A percentile compares a stretch with the other conserved stretches of the same genome.
These are phyloP conservation scores for Acanthochromis polyacanthus DNA, from an alignment of 2,113 vertebrate species.

Conservation along the genomic window DNA sequence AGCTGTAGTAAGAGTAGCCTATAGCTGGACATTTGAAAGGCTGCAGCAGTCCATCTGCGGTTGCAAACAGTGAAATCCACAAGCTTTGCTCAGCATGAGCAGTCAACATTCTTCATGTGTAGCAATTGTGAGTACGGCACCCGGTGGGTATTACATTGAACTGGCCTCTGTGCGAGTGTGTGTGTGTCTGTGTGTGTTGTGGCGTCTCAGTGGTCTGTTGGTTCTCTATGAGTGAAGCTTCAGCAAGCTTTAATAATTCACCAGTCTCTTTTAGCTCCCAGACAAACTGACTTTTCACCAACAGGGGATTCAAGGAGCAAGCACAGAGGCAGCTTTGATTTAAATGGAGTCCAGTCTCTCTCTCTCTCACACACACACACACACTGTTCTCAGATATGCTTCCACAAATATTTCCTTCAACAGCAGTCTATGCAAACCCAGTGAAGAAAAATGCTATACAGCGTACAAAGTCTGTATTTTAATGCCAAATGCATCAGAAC, in stretches of 20 bases:
- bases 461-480: constrained; percentile 10
- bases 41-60: constrained; percentile 47
- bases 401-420: constrained; percentile 30
- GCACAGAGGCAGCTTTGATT: constrained; percentile 76
- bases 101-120: constrained; percentile 68
- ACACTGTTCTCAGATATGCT: constrained; percentile 32
- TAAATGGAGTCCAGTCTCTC: constrained; percentile 54
- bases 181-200: constrained; percentile 32
- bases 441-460: constrained; percentile 10
- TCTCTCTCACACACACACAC: neutral
- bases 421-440: constrained; percentile 1
- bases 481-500: neutral
- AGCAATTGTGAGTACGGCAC: constrained; percentile 51
- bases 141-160: constrained; percentile 60
- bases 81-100: constrained; percentile 69
- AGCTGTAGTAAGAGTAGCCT: constrained; percentile 39
- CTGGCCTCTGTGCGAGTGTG: constrained; percentile 45
- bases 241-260: constrained; percentile 80
- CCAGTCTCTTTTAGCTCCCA: constrained; percentile 74
- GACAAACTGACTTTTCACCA: constrained; percentile 76
- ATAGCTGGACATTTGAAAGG: constrained; percentile 51
- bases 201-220: constrained; percentile 65
- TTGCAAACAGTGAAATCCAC: constrained; percentile 63
- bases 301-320: constrained; percentile 66
- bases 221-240: constrained; percentile 69